Conservation (phyloP, 2,888 invertebrate species). For the Acanthoscelides obtectus region DNA sequence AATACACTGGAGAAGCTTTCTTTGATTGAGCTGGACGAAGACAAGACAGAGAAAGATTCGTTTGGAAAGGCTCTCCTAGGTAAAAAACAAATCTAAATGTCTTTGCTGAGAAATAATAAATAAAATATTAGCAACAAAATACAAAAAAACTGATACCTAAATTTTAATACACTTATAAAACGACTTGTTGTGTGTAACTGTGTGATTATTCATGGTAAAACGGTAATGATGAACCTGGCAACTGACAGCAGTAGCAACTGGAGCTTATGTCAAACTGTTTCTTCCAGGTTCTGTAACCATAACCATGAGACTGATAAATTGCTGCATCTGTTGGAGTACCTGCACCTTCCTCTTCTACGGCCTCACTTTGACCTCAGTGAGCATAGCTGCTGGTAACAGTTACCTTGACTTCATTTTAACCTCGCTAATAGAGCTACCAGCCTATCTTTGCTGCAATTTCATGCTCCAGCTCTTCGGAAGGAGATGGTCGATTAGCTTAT, state of each 20-base stretch:
- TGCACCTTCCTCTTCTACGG: constrained; percentile 78
- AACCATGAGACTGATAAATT: constrained; percentile 55
- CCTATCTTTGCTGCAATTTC: constrained; percentile 59
- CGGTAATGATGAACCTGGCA: too few relatives aligned
- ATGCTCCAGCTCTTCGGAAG: constrained; percentile 62
- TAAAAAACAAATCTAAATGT: too few relatives aligned
- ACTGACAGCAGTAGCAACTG: too few relatives aligned
- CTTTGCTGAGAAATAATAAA: too few relatives aligned
- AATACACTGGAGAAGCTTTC: constrained; percentile 36
- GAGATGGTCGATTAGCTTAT: constrained; percentile 57
- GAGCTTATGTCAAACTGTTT: too few relatives aligned
- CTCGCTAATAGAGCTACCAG: constrained; percentile 67
- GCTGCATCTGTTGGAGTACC: constrained; percentile 77
- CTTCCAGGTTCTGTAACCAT: constrained; percentile 40
- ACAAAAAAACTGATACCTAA: too few relatives aligned
- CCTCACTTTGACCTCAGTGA: constrained; percentile 70
- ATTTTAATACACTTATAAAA: too few relatives aligned
- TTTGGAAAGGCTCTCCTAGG: constrained; percentile 46
- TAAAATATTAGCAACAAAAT: too few relatives aligned
- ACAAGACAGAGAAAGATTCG: constrained; percentile 23
- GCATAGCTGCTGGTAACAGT: constrained; percentile 68
- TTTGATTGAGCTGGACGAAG: background rate
- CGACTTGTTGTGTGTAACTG: too few relatives aligned
- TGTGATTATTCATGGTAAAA: too few relatives aligned
- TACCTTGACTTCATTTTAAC: constrained; percentile 73